Conservation (phyloP, 2,888 invertebrate species). For the Yponomeuta evonymella region DNA sequence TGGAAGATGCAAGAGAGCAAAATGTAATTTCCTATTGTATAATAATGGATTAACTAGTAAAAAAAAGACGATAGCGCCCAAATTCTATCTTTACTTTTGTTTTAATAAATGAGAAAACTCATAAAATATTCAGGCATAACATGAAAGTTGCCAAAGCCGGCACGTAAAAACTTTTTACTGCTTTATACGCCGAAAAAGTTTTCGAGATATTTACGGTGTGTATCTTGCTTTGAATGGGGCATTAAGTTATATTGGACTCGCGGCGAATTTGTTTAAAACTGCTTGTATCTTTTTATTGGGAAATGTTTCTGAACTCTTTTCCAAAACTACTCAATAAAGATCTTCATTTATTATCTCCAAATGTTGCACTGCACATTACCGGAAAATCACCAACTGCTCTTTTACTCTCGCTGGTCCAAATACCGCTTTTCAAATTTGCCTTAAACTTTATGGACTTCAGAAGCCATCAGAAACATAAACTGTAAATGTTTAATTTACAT, state of each 20-base stretch:
- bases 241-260: neutral
- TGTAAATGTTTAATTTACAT: no score
- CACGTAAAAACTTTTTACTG: conserved; percentile 12
- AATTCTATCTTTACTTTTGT: neutral
- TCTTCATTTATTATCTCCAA: no score
- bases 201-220: conserved; percentile 7
- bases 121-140: conserved; percentile 11
- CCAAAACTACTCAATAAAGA: neutral
- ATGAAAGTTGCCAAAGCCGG: conserved; percentile 7
- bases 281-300: neutral
- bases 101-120: conserved; percentile 10
- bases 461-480: no score
- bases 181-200: conserved; percentile 8
- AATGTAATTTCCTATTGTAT: no score
- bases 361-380: no score
- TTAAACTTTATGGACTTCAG: no score
- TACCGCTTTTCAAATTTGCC: no score
- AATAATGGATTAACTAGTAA: no score
- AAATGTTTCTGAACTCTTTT: neutral
- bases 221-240: conserved; percentile 4
- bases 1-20: no score
- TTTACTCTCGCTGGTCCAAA: no score
- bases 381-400: no score
- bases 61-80: no score
- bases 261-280: neutral